Evolutionary conservation across 1,140 invertebrate genomes (phyloP).

Genomic region (Philotrypesis tridentata): DNA sequence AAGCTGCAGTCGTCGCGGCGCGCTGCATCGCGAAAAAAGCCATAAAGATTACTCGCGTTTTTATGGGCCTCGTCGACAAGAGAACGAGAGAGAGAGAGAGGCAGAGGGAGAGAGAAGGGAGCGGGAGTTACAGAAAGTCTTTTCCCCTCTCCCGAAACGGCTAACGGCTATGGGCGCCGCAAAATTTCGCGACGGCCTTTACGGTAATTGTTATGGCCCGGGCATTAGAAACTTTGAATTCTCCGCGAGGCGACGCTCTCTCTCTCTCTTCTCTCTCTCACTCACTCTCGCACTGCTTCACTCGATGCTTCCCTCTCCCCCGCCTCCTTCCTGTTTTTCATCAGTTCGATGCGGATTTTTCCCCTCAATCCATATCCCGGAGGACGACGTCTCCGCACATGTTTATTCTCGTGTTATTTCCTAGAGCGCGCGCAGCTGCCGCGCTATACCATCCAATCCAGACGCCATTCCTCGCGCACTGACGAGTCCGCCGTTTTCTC

Average conservation of each 20-base stretch:
- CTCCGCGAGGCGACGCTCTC: neutral
- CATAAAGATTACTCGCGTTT: neutral
- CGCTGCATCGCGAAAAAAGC: neutral
- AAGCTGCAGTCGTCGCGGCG: neutral
- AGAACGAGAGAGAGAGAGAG: no score
- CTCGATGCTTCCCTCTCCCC: neutral
- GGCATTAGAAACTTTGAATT: conserved; percentile 25
- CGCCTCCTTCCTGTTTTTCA: neutral
- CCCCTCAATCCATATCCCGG: neutral
- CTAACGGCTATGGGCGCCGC: conserved; percentile 24
- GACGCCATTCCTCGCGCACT: neutral
- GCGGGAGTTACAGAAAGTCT: conserved; percentile 9
- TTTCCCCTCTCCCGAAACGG: conserved; percentile 20
- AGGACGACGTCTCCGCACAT: neutral
- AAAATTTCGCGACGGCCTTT: conserved; percentile 36
- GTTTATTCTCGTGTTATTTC: neutral
- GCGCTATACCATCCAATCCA: neutral
- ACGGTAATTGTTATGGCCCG: conserved; percentile 47
- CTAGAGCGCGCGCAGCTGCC: neutral
- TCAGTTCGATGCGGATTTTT: neutral
- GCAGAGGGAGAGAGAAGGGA: neutral
- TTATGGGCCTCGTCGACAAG: neutral
- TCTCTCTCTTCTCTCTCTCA: no score
- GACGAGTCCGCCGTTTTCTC: neutral
- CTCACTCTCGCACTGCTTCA: neutral